Conservation (phyloP, 2,888 invertebrate genomes). For the Limnephilus lunatus region DNA sequence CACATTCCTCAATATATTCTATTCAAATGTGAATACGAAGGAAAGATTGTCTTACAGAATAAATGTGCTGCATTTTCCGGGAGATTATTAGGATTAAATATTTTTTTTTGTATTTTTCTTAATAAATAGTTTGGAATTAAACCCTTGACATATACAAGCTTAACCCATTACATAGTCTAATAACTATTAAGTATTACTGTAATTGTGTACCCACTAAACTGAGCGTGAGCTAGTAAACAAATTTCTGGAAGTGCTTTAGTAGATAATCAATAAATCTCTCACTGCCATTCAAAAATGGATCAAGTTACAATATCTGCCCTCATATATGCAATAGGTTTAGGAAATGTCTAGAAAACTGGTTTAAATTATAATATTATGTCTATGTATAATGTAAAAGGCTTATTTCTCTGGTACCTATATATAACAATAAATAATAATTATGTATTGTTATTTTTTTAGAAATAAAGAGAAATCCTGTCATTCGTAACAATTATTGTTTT, state of each 20-base stretch:
- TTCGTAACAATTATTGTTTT: not conserved
- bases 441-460: conserved; percentile 23
- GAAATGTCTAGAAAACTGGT: conserved; percentile 13
- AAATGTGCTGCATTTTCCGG: not conserved
- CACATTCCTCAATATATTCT: not conserved
- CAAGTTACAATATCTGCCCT: not conserved
- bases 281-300: not conserved
- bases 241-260: not conserved
- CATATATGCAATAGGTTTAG: not conserved
- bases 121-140: not conserved
- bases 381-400: conserved; percentile 10
- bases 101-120: not conserved
- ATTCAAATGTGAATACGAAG: not conserved
- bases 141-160: not conserved
- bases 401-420: not conserved
- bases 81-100: not conserved
- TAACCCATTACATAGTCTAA: not conserved
- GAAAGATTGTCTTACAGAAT: not conserved
- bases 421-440: conserved; percentile 14
- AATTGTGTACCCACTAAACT: not conserved
- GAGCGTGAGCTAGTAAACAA: not conserved
- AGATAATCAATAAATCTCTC: not conserved
- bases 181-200: not conserved
- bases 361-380: not conserved
- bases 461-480: conserved; percentile 33